Evolutionary conservation across 2,888 invertebrate genomes (phyloP).

Genomic region (Rhagonycha fulva): DNA sequence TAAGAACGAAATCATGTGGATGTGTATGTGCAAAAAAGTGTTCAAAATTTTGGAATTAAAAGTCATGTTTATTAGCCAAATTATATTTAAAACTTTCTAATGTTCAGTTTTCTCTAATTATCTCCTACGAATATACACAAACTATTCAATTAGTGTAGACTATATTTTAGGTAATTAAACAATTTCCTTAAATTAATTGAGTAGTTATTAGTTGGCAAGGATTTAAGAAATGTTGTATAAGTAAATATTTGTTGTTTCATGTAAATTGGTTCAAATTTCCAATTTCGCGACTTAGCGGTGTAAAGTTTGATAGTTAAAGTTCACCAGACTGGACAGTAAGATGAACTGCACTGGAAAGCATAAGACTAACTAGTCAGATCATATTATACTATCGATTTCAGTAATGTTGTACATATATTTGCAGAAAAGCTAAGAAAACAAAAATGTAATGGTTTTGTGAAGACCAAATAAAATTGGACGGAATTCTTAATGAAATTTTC

Average conservation of each 20-base stretch:
- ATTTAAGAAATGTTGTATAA: constrained; percentile 16
- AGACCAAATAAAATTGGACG: neutral
- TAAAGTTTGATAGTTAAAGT: neutral
- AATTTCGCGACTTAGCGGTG: neutral
- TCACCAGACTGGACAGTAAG: neutral
- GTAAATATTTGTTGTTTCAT: constrained; percentile 21
- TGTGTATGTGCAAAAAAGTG: no score
- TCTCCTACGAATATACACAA: neutral
- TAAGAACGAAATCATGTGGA: no score
- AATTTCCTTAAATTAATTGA: constrained; percentile 9
- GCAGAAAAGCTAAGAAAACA: no score
- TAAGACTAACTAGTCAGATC: neutral
- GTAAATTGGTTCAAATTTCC: constrained; percentile 17
- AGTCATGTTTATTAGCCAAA: no score
- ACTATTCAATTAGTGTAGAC: constrained; percentile 3
- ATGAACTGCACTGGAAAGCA: neutral
- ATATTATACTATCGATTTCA: neutral
- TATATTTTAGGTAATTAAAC: constrained; percentile 9
- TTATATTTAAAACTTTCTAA: no score
- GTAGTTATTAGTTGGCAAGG: neutral
- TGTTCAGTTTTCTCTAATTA: neutral
- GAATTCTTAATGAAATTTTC: neutral
- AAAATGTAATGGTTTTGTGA: neutral
- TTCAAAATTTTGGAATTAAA: no score
- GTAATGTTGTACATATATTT: no score